Base-by-base conservation (phyloP, 2,797 vertebrate species). In the Syncerus caffer region DNA sequence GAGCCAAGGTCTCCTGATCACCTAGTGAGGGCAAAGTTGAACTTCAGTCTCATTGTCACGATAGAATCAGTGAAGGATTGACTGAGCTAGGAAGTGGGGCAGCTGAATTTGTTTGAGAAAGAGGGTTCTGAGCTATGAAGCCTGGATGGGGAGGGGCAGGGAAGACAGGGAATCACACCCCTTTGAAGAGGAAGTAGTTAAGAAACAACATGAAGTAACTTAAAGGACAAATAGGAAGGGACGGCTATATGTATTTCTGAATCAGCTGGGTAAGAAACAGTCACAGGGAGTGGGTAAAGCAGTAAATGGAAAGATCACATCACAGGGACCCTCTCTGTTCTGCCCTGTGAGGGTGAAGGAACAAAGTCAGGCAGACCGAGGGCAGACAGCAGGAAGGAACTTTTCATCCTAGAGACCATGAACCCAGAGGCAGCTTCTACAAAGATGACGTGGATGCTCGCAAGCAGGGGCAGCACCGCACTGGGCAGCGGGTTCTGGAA, bases 321-420 rank as follows among this genome's bases (percentile, higher is more conserved):
- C 42, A 16, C 23, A 27, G 78, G 79, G 45, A 96, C 92, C 4
- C 47, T 78, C 23, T 88, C 0, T 92, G 92, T 95, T 76, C 94
- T 95, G 90, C 85, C 82, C 83, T 74, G 64, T 7, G 19, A 93
- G 92, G 88, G 92, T 16, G 53, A 96, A 1, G 50, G 93, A 95
- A 98, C 89, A 96, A 96, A 96, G 96, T 80, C 7, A 0, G 51
- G 55, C 42, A 76, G 58, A 85, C 16, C 2, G 42, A 62, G 60
- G 94, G 97, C 95, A 95, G 98, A 92, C 95, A 76, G 96, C 89
- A 67, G 90, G 95, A 97, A 97, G 90, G 85, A 57, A 71, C 71
- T 92, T 89, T 97, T 96, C 97, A 4, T 97, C 96, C 93, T 60
- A 67, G 88, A 96, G 55, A 96, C 83, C 90, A 88, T 11, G 92